These are phyloP conservation scores for Cerastoderma edule DNA, from an alignment of 2,888 invertebrate genomes.

Conservation along the genomic window DNA sequence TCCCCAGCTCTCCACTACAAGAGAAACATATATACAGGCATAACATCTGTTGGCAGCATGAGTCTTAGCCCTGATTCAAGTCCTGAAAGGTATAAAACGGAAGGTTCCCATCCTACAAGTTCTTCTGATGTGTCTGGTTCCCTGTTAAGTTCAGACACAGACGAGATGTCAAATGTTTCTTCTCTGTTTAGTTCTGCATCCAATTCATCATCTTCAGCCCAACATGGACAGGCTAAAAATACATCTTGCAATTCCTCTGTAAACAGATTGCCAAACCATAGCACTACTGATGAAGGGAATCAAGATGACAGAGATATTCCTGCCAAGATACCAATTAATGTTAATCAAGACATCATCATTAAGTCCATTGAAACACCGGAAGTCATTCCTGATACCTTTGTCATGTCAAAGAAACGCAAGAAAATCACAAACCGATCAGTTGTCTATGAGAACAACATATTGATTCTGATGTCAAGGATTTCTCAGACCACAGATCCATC, in stretches of 20 bases:
- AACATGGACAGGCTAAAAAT: neutral
- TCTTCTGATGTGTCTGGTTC: neutral
- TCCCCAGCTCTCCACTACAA: neutral
- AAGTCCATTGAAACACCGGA: no score
- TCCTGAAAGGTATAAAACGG: neutral
- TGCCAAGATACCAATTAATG: neutral
- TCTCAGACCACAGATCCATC: slow-evolving; percentile 76
- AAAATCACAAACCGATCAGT: neutral
- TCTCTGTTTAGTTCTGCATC: neutral
- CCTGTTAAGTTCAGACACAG: neutral
- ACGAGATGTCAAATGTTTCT: neutral
- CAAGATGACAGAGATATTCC: neutral
- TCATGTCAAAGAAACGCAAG: neutral
- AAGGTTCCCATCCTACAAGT: neutral
- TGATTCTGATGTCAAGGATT: slow-evolving; percentile 75
- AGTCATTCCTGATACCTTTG: no score
- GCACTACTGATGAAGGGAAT: neutral
- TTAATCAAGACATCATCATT: no score
- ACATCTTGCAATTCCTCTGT: no score
- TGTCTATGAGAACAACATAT: slow-evolving; percentile 68
- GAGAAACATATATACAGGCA: slow-evolving; percentile 9
- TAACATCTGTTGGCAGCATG: neutral
- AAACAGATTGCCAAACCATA: neutral
- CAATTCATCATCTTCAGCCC: neutral
- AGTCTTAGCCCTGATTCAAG: neutral